These are phyloP conservation scores for Himalopsyche japonica DNA, from an alignment of 2,888 invertebrate species.

Conservation along the genomic window DNA sequence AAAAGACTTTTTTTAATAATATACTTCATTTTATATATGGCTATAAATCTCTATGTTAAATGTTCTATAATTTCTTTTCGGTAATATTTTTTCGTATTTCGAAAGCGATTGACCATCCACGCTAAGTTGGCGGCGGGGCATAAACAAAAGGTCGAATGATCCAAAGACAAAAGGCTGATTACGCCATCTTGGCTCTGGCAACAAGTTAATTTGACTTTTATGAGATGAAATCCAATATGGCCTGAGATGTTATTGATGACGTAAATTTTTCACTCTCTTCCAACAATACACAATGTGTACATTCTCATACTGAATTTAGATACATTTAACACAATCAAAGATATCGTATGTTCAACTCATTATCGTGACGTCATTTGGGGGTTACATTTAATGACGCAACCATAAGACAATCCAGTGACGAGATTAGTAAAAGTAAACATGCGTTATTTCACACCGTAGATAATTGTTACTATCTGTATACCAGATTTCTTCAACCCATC, in stretches of 20 bases:
- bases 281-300: not conserved
- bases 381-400: too few relatives aligned
- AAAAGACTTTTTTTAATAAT: too few relatives aligned
- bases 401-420: too few relatives aligned
- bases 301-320: not conserved
- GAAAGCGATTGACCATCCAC: not conserved
- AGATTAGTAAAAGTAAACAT: too few relatives aligned
- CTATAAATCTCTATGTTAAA: too few relatives aligned
- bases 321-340: not conserved
- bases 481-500: too few relatives aligned
- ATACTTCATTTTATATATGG: too few relatives aligned
- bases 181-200: slow-evolving; percentile 25
- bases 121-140: not conserved
- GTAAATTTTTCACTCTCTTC: not conserved
- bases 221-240: not conserved
- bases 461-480: too few relatives aligned
- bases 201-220: slow-evolving; percentile 19
- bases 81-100: too few relatives aligned
- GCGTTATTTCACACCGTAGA: too few relatives aligned
- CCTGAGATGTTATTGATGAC: not conserved
- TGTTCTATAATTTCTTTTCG: too few relatives aligned
- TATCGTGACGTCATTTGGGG: too few relatives aligned
- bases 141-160: slow-evolving; percentile 27
- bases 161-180: slow-evolving; percentile 36
- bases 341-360: not conserved